Percentiles rank a stretch among this genome's conserved stretches.
These are phyloP conservation scores for Montipora foliosa DNA, from an alignment of 64 coral and sea anemone genomes.

Conservation along the genomic window DNA sequence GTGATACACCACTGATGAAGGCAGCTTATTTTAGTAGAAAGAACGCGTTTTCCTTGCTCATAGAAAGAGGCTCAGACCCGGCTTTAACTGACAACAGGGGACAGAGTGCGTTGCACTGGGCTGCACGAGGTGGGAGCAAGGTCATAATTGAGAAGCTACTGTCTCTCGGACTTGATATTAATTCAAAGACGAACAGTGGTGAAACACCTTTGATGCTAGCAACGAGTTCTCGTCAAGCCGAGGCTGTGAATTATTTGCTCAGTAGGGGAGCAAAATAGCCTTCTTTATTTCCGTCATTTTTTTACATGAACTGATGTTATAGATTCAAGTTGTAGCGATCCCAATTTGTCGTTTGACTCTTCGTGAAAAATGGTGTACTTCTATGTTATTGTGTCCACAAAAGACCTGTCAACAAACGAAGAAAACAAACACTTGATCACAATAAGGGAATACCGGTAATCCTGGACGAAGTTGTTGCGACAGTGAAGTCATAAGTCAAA, in stretches of 20 bases:
- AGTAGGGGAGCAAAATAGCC: not conserved
- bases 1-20: not conserved
- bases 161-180: not conserved
- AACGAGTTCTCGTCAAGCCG: not conserved
- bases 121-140: not conserved
- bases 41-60: not conserved
- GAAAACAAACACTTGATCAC: too few relatives aligned
- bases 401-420: too few relatives aligned
- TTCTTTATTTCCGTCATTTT: too few relatives aligned
- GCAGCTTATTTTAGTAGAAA: too few relatives aligned
- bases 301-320: too few relatives aligned
- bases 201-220: not conserved
- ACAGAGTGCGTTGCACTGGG: not conserved
- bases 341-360: too few relatives aligned
- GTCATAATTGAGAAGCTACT: conserved; percentile 11
- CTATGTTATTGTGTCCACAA: too few relatives aligned
- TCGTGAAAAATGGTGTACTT: too few relatives aligned
- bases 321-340: too few relatives aligned
- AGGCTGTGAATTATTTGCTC: not conserved
- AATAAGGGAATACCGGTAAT: too few relatives aligned
- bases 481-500: too few relatives aligned
- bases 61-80: not conserved
- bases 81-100: not conserved
- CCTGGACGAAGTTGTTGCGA: too few relatives aligned
- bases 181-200: not conserved